Conservation (phyloP, 53 echinoderm and acorn worm species). For the Hippasteria phrygiana region DNA sequence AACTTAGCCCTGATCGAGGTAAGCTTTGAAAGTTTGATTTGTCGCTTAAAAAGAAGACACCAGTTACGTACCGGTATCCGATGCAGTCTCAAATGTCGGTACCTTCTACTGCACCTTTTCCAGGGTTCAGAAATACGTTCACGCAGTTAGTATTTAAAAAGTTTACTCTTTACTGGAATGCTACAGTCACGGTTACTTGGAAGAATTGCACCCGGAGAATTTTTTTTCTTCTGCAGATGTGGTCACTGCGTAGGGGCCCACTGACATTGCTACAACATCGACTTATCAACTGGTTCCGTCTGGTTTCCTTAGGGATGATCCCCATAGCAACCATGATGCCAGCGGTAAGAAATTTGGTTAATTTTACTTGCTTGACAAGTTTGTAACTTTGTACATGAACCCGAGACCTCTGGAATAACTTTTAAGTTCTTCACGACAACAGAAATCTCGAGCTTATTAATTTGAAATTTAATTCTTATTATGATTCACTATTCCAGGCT, state of each 20-base stretch:
- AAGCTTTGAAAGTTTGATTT: not conserved
- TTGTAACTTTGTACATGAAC: not conserved
- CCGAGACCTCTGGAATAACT: too few species aligned
- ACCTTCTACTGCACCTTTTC: too few species aligned
- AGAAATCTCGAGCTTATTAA: not conserved
- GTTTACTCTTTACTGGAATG: too few species aligned
- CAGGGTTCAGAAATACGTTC: too few species aligned
- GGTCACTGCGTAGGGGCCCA: slow-evolving; percentile 90
- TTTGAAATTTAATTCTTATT: not conserved
- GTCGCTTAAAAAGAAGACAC: not conserved
- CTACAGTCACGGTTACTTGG: not conserved
- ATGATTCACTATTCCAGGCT: slow-evolving; percentile 58
- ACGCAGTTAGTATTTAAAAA: too few species aligned
- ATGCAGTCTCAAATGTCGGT: too few species aligned
- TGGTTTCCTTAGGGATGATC: slow-evolving; percentile 73
- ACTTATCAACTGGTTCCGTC: slow-evolving; percentile 74
- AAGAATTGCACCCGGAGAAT: not conserved
- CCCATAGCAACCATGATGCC: slow-evolving; percentile 90
- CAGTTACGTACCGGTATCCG: too few species aligned
- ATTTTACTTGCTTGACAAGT: too few species aligned
- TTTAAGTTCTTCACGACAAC: not conserved
- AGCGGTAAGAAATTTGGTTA: slow-evolving; percentile 71
- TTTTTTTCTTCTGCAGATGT: slow-evolving; percentile 70
- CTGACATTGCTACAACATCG: slow-evolving; percentile 74
- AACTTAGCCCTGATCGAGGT: slow-evolving; percentile 92